Evolutionary conservation across 2,888 invertebrate species (phyloP), one percentile per base, ranked within the genome.

Genomic region (Drosophila hamatofila): DNA sequence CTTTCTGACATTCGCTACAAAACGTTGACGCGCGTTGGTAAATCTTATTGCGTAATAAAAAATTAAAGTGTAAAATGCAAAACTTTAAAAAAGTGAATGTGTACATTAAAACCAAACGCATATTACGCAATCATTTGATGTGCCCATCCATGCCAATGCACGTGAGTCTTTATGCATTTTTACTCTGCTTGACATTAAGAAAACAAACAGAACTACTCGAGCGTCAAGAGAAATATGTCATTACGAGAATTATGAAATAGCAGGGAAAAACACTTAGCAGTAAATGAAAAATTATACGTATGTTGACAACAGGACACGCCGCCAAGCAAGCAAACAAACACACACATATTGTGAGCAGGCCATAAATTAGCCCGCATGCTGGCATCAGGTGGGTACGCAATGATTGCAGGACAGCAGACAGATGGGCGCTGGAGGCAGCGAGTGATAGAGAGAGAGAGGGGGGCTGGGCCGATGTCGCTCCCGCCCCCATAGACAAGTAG

Each of bases 291-390:
- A 88, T 88, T 67, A 86, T 72, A 80, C 65, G 79, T 67, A 64
- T 83, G 81, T 69, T 79, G 85, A 77, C 74, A 74, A 60, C 62
- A 67, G 67, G 69, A 72, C 73, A 51, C 30, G 44, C 55, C 23
- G 46, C 16, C 41, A 54, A 18, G 0, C 55, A 79, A 39, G 51
- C 35, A 61, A 12, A 60, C 62, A 63, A n/a, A 39, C 37, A 37
- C 37, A 16, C 35, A 49, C 42, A 70, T 81, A 83, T 39, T 78
- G 67, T 72, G 81, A 83, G 71, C 66, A 88, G 72, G 83, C 83
- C 75, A 87, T 88, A 89, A 87, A 87, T 87, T 83, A 87, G 87
- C 87, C 87, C 87, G 89, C 89, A 88, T 87, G 67, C n/a, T 51
- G 75, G 61, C 56, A 66, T 27, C 78, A 78, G 78, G 72, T 72